Conservation (phyloP, 2,797 vertebrate species). For the Moxostoma hubbsi region DNA sequence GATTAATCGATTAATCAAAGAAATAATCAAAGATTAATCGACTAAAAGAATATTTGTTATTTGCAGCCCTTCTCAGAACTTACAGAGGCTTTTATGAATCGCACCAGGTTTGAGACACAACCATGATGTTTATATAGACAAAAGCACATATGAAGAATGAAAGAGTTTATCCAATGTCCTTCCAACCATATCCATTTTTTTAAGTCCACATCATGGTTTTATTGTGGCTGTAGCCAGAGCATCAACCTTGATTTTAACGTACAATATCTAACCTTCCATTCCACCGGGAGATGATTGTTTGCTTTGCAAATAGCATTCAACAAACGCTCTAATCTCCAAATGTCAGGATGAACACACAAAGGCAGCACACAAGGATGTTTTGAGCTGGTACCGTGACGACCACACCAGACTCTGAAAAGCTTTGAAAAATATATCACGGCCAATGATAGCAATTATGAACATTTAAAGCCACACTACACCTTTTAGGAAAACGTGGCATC, state of each 20-base stretch:
- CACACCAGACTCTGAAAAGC: background rate
- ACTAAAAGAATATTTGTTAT: too few relatives aligned
- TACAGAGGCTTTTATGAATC: too few relatives aligned
- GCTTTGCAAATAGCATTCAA: constrained; percentile 10
- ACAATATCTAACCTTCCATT: background rate
- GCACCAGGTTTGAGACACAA: too few relatives aligned
- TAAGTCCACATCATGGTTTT: background rate
- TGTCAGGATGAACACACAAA: constrained; percentile 37
- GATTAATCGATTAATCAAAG: too few relatives aligned
- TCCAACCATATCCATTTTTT: background rate
- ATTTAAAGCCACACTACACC: background rate
- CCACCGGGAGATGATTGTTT: background rate
- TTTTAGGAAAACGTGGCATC: too few relatives aligned
- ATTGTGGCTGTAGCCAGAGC: background rate
- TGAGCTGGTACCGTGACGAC: too few relatives aligned
- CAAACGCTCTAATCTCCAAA: background rate
- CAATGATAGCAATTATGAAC: background rate
- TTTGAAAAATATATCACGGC: background rate
- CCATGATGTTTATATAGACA: too few relatives aligned
- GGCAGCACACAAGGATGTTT: background rate
- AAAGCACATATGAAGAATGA: too few relatives aligned
- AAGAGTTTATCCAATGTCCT: background rate
- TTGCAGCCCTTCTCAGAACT: too few relatives aligned
- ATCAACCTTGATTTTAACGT: background rate
- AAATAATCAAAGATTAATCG: too few relatives aligned